Base-by-base conservation (phyloP, 2,888 invertebrate genomes). In the Athalia rosae region DNA sequence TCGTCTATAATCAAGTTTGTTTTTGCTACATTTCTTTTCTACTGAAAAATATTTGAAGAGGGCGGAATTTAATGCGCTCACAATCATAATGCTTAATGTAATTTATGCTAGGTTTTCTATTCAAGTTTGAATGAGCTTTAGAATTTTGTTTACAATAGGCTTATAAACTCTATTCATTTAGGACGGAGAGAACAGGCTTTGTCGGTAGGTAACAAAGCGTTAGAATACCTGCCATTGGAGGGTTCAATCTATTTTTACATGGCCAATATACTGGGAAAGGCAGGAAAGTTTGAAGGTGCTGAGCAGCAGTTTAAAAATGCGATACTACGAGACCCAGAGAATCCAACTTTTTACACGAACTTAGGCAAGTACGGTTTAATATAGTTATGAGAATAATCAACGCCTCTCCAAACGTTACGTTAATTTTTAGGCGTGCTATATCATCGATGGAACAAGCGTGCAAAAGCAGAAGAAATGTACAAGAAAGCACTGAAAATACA, bases 201-300 rank as follows among this genome's bases (percentile, higher is more conserved):
- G 76, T 91, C 92, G 79, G 88, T 95, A 74, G 96, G 95, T 6
- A 91, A 93, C 15, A 91, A 92, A 82, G 98, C 96, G 0, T 89
- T 98, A 6, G 87, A 89, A 64, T 91, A 93, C 81, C 90, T 98
- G 74, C 95, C 97, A 0, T 91, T 94, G 73, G 95, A 96, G 45
- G 92, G 96, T 0, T 93, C 94, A 0, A 91, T 99, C 45, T 93
- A 96, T 89, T 98, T 98, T 87, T 96, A 96, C 82, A 91, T 97
- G 66, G 99, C 95, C 4, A 98, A 98, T 88, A 94, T 96, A 77
- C 92, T 95, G 80, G 99, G 98, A 0, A 98, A 98, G 91, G 87
- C 94, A 78, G 93, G 94, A 63, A 92, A 93, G 66, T 98, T 95
- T 88, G 90, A 92, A 53, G 93, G 95, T 83, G 97, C 98, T 0